Percentiles rank a stretch among this genome's conserved stretches.
Conservation (phyloP, 1,140 invertebrate species). For the Drosophila miranda region DNA sequence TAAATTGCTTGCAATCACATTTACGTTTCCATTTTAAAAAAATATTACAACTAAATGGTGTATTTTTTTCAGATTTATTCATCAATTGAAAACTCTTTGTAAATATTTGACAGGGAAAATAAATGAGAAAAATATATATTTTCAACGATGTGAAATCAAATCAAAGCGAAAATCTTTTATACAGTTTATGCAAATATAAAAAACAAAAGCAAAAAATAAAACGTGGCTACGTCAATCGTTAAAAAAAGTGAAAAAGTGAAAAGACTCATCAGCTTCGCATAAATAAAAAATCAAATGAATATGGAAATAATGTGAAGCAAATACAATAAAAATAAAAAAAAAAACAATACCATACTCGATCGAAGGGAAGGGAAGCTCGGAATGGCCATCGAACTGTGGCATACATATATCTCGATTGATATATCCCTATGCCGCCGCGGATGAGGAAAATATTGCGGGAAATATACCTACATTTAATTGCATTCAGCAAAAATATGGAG, state of each 20-base stretch:
- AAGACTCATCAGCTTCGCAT: conserved; percentile 46
- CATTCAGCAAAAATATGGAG: conserved; percentile 50
- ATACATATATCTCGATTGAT: conserved; percentile 51
- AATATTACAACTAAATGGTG: no score
- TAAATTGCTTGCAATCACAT: no score
- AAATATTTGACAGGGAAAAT: conserved; percentile 27
- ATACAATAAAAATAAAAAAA: conserved; percentile 37
- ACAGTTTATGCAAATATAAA: conserved; percentile 36
- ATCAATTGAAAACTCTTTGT: conserved; percentile 21
- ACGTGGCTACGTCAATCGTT: conserved; percentile 18
- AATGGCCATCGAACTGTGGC: conserved; percentile 1
- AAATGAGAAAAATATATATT: conserved; percentile 45
- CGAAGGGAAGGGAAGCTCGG: background rate
- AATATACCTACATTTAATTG: conserved; percentile 79
- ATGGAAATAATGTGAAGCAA: conserved; percentile 52
- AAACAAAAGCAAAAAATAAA: conserved; percentile 4
- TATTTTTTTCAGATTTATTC: conserved; percentile 16
- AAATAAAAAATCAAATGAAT: conserved; percentile 64
- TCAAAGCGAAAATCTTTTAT: conserved; percentile 60
- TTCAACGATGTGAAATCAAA: conserved; percentile 50
- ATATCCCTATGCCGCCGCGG: conserved; percentile 32
- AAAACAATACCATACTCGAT: conserved; percentile 8
- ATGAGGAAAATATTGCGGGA: conserved; percentile 46
- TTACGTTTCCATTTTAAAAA: no score
- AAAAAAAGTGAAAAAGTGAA: conserved; percentile 34